Base-by-base conservation (phyloP, 2,888 invertebrate species). In the Melinaea menophilus region DNA sequence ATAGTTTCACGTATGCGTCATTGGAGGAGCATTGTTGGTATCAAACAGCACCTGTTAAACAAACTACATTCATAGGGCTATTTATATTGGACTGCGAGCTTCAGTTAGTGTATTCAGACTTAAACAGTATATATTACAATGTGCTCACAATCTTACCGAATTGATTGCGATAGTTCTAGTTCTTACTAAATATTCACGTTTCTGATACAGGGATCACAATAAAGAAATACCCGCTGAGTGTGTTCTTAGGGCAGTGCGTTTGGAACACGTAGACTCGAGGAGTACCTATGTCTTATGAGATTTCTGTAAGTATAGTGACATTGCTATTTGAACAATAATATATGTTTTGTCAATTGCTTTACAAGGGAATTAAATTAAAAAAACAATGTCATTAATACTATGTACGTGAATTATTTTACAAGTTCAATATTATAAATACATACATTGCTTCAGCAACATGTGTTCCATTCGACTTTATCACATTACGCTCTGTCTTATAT, bases 301-400 rank as follows among this genome's bases (percentile, higher is more conserved):
- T 22, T 22, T 22, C 22, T 22, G 22, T 22, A 22, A 22, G 22
- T 22, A 22, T 22, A 22, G 22, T 22, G 22, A 22, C 22, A 22
- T 22, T 22, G 22, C 22, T 22, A 22, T 22, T 22, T 22, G 22
- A 22, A 22, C 22, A 22, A 22, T 22, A 22, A 22, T 22, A 22
- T 22, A 22, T 22, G 22, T 22, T 22, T 66, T 69, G 68, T 61
- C 70, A 73, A 76, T 77, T 75, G 73, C 67, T 72, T 75, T 66
- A 79, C 74, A 72, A 74, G 76, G 70, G 70, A 68, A 71, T 73
- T 73, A 72, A 74, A 75, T 76, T 74, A 72, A 76, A 78, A 76
- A 74, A 75, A 78, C 76, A 79, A 79, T 79, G 76, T 75, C 75
- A 80, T 79, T 77, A 75, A 76, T 75, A 75, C 68, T 67, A 71